These are phyloP conservation scores for Philopotamus ludificatus DNA, from an alignment of 1,140 invertebrate species.

Conservation along the genomic window DNA sequence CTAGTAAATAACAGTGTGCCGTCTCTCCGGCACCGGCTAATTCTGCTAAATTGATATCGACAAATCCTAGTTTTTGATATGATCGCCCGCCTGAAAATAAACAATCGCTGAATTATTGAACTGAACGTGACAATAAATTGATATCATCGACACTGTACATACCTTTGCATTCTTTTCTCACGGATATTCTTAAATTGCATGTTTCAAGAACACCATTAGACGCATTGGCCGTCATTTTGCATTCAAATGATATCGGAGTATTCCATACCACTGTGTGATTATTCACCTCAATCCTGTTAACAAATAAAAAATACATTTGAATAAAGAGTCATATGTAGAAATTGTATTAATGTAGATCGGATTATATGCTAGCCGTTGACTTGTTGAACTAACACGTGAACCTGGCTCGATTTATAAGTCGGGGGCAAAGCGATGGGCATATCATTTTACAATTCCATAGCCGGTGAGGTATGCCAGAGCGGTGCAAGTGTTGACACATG, in stretches of 20 bases:
- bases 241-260: conserved; percentile 85
- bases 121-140: conserved; percentile 3
- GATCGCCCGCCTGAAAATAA: conserved; percentile 72
- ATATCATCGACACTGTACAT: background rate
- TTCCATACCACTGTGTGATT: conserved; percentile 93
- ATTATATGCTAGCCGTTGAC: background rate
- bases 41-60: conserved; percentile 93
- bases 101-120: background rate
- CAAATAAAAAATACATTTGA: conserved; percentile 10
- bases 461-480: background rate
- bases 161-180: conserved; percentile 85
- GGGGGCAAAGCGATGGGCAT: background rate
- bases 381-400: background rate
- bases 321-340: background rate
- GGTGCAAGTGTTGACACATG: background rate
- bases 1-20: conserved; percentile 81
- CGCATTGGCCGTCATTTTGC: conserved; percentile 96
- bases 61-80: conserved; percentile 95
- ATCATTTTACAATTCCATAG: background rate
- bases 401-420: background rate
- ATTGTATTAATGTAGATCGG: background rate
- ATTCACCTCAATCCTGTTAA: conserved; percentile 84
- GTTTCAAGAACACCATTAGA: conserved; percentile 91
- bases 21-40: conserved; percentile 91
- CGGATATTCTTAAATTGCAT: conserved; percentile 87